Percentiles rank a stretch among this genome's conserved stretches.
phyloP scores from a whole-genome alignment of 2,888 invertebrate species.

The Elysia crispata region DNA sequence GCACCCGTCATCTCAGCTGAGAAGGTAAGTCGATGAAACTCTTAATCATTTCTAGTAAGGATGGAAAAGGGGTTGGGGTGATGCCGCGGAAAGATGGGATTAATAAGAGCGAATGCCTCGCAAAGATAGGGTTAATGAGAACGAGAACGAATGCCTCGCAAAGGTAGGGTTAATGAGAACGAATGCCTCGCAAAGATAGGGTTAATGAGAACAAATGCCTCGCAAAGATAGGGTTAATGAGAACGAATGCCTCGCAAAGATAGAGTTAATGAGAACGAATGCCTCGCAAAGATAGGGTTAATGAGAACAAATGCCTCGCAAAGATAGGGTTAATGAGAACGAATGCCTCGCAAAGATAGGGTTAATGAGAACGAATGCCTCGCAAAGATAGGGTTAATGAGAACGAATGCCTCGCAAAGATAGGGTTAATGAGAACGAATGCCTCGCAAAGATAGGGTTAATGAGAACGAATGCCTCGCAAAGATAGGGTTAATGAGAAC shows the following conservation, averaged over 20 bases:
- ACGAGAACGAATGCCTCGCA: not conserved
- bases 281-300: not conserved
- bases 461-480: not conserved
- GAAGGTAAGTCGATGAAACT: slow-evolving; percentile 4
- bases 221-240: too few species aligned
- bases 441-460: not conserved
- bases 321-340: too few species aligned
- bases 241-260: not conserved
- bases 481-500: not conserved
- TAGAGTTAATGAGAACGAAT: not conserved
- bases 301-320: too few species aligned
- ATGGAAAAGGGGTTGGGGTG: not conserved
- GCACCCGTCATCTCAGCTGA: slow-evolving; percentile 39
- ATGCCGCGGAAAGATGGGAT: not conserved
- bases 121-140: too few species aligned
- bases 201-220: too few species aligned
- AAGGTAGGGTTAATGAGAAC: not conserved
- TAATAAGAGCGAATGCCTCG: not conserved
- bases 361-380: not conserved
- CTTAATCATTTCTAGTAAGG: too few species aligned
- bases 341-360: not conserved
- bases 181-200: not conserved
- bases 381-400: not conserved
- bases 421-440: not conserved
- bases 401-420: not conserved